These are phyloP conservation scores for Naja naja DNA, from an alignment of 2,113 vertebrate genomes.

Conservation along the genomic window DNA sequence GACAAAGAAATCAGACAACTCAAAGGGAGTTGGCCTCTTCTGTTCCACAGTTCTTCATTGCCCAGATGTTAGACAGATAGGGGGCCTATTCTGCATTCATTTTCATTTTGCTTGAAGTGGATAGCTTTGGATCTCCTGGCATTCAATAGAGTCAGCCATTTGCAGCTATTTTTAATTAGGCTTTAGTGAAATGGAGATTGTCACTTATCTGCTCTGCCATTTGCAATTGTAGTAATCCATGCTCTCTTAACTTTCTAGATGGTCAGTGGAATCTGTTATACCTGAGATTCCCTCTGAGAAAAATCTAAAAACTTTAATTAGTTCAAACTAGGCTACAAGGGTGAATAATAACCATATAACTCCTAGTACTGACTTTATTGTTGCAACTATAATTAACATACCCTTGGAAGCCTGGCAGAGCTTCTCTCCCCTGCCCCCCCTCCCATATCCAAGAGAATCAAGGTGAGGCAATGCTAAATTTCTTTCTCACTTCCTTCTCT, in stretches of 20 bases:
- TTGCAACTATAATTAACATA: neutral
- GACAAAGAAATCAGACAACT: neutral
- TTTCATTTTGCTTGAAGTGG: neutral
- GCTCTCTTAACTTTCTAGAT: neutral
- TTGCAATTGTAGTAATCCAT: neutral
- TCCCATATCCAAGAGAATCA: neutral
- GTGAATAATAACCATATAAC: neutral
- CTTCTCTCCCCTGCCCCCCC: neutral
- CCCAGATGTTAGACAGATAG: neutral
- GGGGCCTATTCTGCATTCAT: neutral
- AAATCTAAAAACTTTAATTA: neutral
- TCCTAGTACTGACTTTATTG: neutral
- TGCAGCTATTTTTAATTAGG: neutral
- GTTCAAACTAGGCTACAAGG: neutral
- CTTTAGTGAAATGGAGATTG: neutral
- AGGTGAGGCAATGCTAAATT: neutral
- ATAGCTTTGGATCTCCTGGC: neutral
- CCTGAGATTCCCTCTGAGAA: neutral
- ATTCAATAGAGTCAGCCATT: neutral
- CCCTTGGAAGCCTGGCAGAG: neutral
- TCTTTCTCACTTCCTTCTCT: neutral
- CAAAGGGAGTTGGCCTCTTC: neutral
- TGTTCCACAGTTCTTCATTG: neutral
- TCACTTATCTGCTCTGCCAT: neutral
- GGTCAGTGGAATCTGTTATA: neutral